A percentile compares a stretch with the other conserved stretches of the same genome.
These are phyloP conservation scores for Drosophila quinaria DNA, from an alignment of 2,888 invertebrate species.

Conservation along the genomic window DNA sequence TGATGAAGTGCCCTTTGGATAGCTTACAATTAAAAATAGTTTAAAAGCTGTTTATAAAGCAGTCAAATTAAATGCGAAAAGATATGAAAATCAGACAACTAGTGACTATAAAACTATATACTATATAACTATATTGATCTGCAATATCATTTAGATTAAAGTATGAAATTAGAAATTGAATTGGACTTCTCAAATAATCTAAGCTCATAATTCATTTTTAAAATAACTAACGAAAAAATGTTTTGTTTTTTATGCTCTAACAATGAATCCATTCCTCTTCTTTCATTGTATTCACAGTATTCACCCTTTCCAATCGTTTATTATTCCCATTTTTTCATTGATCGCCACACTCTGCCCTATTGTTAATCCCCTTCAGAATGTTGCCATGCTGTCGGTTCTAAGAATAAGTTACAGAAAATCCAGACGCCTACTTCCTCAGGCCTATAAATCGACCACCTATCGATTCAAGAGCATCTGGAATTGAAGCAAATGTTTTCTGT, in stretches of 20 bases:
- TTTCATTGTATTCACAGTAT: background rate
- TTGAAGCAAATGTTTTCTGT: conserved; percentile 34
- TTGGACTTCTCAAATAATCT: too few species aligned
- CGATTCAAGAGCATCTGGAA: conserved; percentile 32
- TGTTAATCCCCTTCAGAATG: conserved; percentile 43
- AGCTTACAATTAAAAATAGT: background rate
- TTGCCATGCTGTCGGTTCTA: conserved; percentile 35
- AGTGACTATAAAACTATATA: too few species aligned
- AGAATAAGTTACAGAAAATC: conserved; percentile 24
- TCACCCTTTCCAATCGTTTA: background rate
- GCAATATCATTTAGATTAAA: too few species aligned
- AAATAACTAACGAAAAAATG: too few species aligned
- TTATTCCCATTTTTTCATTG: conserved; percentile 15
- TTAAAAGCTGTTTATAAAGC: background rate
- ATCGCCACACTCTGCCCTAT: conserved; percentile 18
- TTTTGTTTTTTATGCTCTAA: too few species aligned
- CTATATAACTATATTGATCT: too few species aligned
- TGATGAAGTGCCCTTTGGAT: conserved; percentile 10
- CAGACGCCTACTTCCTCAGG: conserved; percentile 3
- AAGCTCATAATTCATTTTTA: too few species aligned
- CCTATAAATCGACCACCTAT: conserved; percentile 11
- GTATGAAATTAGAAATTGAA: too few species aligned
- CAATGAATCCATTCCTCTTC: background rate
- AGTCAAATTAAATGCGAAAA: background rate
- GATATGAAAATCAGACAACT: background rate